Conservation (phyloP, 2,797 vertebrate genomes). For the Neomorphus geoffroyi region DNA sequence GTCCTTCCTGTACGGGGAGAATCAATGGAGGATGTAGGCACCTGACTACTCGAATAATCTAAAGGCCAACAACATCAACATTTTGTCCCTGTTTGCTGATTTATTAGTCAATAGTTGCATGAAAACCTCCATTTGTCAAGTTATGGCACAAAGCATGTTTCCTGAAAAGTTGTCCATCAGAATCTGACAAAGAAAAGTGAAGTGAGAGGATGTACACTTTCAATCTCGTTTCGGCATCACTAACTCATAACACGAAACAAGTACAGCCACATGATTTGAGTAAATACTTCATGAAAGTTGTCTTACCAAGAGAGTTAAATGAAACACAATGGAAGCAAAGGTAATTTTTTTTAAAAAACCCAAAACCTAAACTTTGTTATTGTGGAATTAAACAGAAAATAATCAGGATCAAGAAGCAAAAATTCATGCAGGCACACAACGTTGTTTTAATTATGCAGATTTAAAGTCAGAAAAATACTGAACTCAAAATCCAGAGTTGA, state of each 20-base stretch:
- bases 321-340: neutral
- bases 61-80: neutral
- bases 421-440: neutral
- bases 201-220: neutral
- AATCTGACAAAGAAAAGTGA: neutral
- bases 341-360: too few species aligned
- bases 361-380: neutral
- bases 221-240: neutral
- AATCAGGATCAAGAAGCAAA: neutral
- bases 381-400: neutral
- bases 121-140: neutral
- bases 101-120: neutral
- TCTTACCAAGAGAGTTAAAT: neutral
- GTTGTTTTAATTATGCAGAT: neutral
- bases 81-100: neutral
- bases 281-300: neutral
- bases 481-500: neutral
- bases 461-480: neutral
- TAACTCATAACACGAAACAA: neutral
- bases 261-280: neutral
- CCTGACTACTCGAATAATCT: neutral
- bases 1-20: neutral
- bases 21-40: rapidly evolving
- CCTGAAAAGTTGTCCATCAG: neutral
- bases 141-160: neutral